A percentile compares a stretch with the other conserved stretches of the same genome.
phyloP scores from a whole-genome alignment of 2,797 vertebrate species.

The Sebastes cheni region DNA sequence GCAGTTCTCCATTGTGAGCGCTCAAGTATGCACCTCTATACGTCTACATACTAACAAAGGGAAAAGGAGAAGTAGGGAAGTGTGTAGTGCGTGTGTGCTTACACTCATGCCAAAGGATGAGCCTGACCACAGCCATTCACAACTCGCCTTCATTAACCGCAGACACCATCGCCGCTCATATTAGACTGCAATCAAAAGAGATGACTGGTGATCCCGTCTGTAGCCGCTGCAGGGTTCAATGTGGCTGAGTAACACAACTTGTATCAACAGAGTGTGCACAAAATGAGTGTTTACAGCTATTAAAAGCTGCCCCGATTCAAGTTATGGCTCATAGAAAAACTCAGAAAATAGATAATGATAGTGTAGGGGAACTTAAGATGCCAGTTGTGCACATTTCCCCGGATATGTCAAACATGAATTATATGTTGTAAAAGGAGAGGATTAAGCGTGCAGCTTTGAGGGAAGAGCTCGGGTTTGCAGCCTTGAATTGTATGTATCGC shows the following conservation, averaged over 20 bases:
- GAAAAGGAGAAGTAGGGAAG: constrained; percentile 71
- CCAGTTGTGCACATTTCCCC: constrained; percentile 64
- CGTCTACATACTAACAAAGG: constrained; percentile 45
- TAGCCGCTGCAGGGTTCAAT: constrained; percentile 23
- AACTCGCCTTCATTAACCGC: constrained; percentile 42
- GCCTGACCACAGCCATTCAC: constrained; percentile 58
- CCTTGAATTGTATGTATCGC: constrained; percentile 38
- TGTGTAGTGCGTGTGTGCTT: constrained; percentile 40
- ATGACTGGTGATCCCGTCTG: constrained; percentile 37
- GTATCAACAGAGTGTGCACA: constrained; percentile 52
- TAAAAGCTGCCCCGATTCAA: constrained; percentile 55
- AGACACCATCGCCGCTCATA: constrained; percentile 28
- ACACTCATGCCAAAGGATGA: constrained; percentile 39
- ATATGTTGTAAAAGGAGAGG: constrained; percentile 71
- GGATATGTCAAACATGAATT: constrained; percentile 77
- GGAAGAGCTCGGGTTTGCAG: constrained; percentile 30
- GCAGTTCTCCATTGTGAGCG: constrained; percentile 76
- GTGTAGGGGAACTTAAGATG: constrained; percentile 51
- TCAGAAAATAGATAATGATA: constrained; percentile 69
- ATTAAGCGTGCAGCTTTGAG: constrained; percentile 58
- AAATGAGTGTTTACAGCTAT: constrained; percentile 63
- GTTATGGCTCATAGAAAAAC: constrained; percentile 54
- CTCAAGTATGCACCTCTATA: constrained; percentile 42
- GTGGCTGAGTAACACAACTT: constrained; percentile 40
- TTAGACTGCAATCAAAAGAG: constrained; percentile 10